Base-by-base conservation (phyloP, 2,888 invertebrate genomes). In the Tenthredo notha region DNA sequence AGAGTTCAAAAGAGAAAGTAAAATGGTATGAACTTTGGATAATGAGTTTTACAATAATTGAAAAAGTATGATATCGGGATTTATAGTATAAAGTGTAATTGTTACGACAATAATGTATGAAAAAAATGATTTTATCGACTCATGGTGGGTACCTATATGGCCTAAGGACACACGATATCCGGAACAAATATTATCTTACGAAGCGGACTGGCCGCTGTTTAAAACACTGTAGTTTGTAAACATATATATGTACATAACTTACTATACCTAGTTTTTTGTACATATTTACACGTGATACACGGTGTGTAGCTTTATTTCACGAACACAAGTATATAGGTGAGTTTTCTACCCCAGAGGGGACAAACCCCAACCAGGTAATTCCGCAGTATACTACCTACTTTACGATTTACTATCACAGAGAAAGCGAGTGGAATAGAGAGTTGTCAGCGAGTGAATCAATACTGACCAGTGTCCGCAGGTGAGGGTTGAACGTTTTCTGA, bases 101-200 rank as follows among this genome's bases (percentile, higher is more conserved):
- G 29, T 33, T 67, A 40, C 9, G 33, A 54, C 33, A 18, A 77
- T 77, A 82, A 33, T 37, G 75, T 70, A 47, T 58, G 12, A 37
- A 21, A 33, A 72, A 29, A 43, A 15, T 84, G 3, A 47, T 74
- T 84, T 25, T 33, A 84, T 37, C 40, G 47, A 84, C 33, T 74
- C 21, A n/a, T 21, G 33, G 12, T 83, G 43, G 33, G 25, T 43
- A n/a, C n/a, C n/a, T n/a, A 33, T 29, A 25, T 50, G 50, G 72
- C 43, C 47, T 84, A 37, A 43, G 54, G 37, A 86, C 74, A 86
- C 85, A 85, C 82, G 89, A 90, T 90, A 90, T 85, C 89, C 87
- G 88, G 89, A 86, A 90, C 88, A 87, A 89, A 87, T 90, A 88
- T 89, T 87, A 88, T 86, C 88, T 90, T 90, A 87, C 90, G 78